Percentiles rank a stretch among this genome's conserved stretches.
phyloP scores from a whole-genome alignment of 23 tunicate genomes.

The Aplidium turbinatum region DNA sequence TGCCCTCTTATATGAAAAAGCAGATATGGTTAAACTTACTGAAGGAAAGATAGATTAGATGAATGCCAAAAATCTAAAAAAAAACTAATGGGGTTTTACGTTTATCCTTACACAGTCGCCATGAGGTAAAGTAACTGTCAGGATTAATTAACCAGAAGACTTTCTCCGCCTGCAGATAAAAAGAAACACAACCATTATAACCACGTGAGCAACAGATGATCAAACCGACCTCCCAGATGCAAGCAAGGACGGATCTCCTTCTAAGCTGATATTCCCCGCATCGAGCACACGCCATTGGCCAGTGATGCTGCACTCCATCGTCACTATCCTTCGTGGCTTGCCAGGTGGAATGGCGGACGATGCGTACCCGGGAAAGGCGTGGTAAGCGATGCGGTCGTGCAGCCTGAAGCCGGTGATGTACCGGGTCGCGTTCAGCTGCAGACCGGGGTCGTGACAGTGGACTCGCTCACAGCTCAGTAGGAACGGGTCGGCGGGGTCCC shows the following conservation, averaged over 20 bases:
- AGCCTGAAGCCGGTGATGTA: conserved; percentile 27
- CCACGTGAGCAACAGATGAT: neutral
- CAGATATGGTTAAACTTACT: too few species aligned
- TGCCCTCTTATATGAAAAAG: too few species aligned
- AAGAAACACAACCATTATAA: neutral
- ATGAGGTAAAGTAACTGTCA: too few species aligned
- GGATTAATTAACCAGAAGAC: too few species aligned
- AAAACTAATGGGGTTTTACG: too few species aligned
- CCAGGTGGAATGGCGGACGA: conserved; percentile 8
- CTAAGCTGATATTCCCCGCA: neutral
- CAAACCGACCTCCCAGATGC: too few species aligned
- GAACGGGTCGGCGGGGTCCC: conserved; percentile 45
- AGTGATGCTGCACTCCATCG: conserved; percentile 32
- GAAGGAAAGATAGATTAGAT: too few species aligned
- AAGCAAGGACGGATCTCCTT: too few species aligned
- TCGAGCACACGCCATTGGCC: conserved; percentile 53
- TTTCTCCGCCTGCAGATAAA: neutral
- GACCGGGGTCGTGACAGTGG: conserved; percentile 64
- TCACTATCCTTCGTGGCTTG: conserved; percentile 21
- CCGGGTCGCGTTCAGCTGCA: conserved; percentile 22
- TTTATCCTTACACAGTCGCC: too few species aligned
- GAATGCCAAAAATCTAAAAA: too few species aligned
- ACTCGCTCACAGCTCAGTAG: conserved; percentile 28
- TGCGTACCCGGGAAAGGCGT: conserved; percentile 50
- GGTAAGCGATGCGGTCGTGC: conserved; percentile 38